Conservation (phyloP, 2,888 invertebrate genomes). For the Pomacea canaliculata region DNA sequence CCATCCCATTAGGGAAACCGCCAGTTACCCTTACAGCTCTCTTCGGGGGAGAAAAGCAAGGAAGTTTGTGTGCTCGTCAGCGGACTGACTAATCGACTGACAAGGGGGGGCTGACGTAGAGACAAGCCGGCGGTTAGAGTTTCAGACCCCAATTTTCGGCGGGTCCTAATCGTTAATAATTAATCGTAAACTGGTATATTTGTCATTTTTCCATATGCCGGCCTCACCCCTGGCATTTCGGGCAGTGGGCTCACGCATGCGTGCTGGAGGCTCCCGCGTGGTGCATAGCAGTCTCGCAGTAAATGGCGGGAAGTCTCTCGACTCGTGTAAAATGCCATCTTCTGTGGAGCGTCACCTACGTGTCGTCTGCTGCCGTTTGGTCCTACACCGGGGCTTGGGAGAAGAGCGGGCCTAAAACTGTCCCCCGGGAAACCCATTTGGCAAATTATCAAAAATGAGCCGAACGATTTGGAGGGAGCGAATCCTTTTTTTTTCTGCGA, state of each 20-base stretch:
- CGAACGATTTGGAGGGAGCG: neutral
- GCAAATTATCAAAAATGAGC: conserved; percentile 26
- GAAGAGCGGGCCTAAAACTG: conserved; percentile 1
- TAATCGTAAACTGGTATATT: conserved; percentile 37
- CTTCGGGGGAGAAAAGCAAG: neutral
- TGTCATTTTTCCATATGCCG: conserved; percentile 34
- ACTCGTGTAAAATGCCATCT: conserved; percentile 25
- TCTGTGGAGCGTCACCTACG: conserved; percentile 12
- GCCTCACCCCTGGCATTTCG: conserved; percentile 33
- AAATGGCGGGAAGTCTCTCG: conserved; percentile 23
- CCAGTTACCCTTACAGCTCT: too few species aligned
- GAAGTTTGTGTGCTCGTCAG: neutral
- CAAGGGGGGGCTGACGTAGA: neutral
- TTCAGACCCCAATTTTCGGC: conserved; percentile 31
- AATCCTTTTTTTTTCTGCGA: conserved; percentile 1
- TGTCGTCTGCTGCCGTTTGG: conserved; percentile 15
- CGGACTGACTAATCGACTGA: neutral
- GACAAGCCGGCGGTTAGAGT: conserved; percentile 19
- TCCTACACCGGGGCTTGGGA: neutral
- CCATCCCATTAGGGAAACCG: too few species aligned
- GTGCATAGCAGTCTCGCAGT: conserved; percentile 26
- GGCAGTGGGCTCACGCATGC: conserved; percentile 8
- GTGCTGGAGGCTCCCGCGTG: conserved; percentile 18
- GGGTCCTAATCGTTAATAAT: conserved; percentile 35
- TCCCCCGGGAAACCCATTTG: conserved; percentile 21